Conservation (phyloP, 1,140 invertebrate species). For the Mylabris phalerata region DNA sequence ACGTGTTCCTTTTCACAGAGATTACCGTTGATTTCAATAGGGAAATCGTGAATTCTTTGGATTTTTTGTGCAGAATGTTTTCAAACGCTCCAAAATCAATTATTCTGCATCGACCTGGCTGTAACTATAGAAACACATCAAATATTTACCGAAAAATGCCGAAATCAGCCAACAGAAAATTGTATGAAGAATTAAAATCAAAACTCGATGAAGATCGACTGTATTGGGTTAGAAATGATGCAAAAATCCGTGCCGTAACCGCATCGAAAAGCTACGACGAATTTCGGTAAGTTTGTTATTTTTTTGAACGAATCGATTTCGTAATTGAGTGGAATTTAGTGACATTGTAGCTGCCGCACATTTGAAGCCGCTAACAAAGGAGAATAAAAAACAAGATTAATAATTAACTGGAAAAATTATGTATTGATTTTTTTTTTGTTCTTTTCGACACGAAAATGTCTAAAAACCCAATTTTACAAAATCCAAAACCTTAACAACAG, state of each 20-base stretch:
- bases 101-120: no score
- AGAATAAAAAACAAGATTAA: slow-evolving; percentile 37
- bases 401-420: slow-evolving; percentile 14
- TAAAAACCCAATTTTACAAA: not conserved
- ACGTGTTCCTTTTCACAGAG: no score
- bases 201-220: slow-evolving; percentile 46
- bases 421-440: not conserved
- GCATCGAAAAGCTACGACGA: slow-evolving; percentile 53
- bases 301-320: not conserved
- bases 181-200: slow-evolving; percentile 42
- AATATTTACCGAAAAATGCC: slow-evolving; percentile 11
- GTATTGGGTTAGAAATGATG: slow-evolving; percentile 53
- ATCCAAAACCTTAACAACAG: not conserved
- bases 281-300: slow-evolving; percentile 43
- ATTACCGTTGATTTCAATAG: no score
- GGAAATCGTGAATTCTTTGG: no score
- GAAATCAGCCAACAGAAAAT: slow-evolving; percentile 24
- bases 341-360: slow-evolving; percentile 47
- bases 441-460: not conserved
- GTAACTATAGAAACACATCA: no score
- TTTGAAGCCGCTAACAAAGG: slow-evolving; percentile 39
- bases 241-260: slow-evolving; percentile 52
- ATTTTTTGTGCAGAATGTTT: no score
- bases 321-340: slow-evolving; percentile 22
- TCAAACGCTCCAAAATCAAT: no score